Base-by-base conservation (phyloP, 2,888 invertebrate species). In the Neoaliturus tenellus region DNA sequence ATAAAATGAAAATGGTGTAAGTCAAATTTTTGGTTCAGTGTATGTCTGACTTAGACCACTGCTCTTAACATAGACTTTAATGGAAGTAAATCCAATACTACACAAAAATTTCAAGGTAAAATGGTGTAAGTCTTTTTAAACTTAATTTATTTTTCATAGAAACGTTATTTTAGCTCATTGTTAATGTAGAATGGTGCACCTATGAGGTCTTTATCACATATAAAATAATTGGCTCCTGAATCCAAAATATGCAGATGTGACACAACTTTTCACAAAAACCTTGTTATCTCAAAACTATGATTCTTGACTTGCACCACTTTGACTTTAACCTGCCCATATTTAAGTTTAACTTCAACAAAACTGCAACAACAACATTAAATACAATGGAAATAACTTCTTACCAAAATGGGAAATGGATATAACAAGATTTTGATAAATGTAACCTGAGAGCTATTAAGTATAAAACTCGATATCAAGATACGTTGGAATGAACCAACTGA, bases 41-140 rank as follows among this genome's bases (percentile, higher is more conserved):
- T 33, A 71, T 5, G 33, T 33, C 71, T 31, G 71, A 71, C 33
- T 71, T 71, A 31, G 33, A 33, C 71, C 71, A 71, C 33, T 71
- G n/a, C 33, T 71, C 31, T 1, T 1, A 14, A 31, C 39, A 71
- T 71, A 35, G 17, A 4, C 14, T 71, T 31, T 71, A 5, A 71
- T 33, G 33, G 20, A 28, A 71, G n/a, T 10, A 71, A 14, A 33
- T 71, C 12, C 33, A 31, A n/a, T 17, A 12, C 2, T 35, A 31
- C 28, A 10, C 28, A 20, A 71, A 31, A 31, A 31, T 10, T 71
- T 71, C 12, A 31, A n/a, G 20, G 10, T 33, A 71, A 71, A 71
- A 17, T 71, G 71, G 33, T 71, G 33, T 71, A 71, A 33, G 33
- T 33, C 33, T 20, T 67, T 31, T 4, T 71, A 31, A 12, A 31